These are phyloP conservation scores for Chymomyza costata DNA, from an alignment of 1,140 invertebrate genomes.

Conservation along the genomic window DNA sequence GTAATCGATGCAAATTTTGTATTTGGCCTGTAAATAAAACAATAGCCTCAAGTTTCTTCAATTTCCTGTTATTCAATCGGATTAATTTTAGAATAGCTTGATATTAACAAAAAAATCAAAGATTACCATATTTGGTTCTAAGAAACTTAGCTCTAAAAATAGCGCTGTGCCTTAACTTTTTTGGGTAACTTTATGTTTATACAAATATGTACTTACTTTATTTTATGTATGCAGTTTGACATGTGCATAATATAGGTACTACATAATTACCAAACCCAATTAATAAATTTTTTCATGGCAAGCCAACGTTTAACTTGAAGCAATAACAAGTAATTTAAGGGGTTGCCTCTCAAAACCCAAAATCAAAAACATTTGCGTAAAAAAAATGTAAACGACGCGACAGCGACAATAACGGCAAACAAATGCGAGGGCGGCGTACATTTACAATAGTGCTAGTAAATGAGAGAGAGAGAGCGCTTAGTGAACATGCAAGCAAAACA, in stretches of 20 bases:
- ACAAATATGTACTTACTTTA: too few relatives aligned
- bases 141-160: too few relatives aligned
- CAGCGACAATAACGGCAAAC: slow-evolving; percentile 4
- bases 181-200: too few relatives aligned
- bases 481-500: slow-evolving; percentile 28
- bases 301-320: slow-evolving; percentile 42
- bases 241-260: slow-evolving; percentile 36
- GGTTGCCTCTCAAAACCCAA: slow-evolving; percentile 56
- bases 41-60: too few relatives aligned
- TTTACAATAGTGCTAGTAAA: slow-evolving; percentile 27
- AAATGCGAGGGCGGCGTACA: slow-evolving; percentile 20
- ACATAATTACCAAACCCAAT: slow-evolving; percentile 49
- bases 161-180: too few relatives aligned
- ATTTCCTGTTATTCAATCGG: too few relatives aligned
- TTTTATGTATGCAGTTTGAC: slow-evolving; percentile 38
- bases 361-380: slow-evolving; percentile 58
- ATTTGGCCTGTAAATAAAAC: too few relatives aligned
- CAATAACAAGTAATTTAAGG: slow-evolving; percentile 52
- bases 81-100: too few relatives aligned
- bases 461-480: slow-evolving; percentile 21
- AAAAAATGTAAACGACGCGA: slow-evolving; percentile 2
- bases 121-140: too few relatives aligned
- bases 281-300: slow-evolving; percentile 39
- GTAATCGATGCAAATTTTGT: too few relatives aligned
- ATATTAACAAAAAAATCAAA: too few relatives aligned